These are phyloP conservation scores for Byasa hedistus DNA, from an alignment of 2,888 invertebrate species.

Conservation along the genomic window DNA sequence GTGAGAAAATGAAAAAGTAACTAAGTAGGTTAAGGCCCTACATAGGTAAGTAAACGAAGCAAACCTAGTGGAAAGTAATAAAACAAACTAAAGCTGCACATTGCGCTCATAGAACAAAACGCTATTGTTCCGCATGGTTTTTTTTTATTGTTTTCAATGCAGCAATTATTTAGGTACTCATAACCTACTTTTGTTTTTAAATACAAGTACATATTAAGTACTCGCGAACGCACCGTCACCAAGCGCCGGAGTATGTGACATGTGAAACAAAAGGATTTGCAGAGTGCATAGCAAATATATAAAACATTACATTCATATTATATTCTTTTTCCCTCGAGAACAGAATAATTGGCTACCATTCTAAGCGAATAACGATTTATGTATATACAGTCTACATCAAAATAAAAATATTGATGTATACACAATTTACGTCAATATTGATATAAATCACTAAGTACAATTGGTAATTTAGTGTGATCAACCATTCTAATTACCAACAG, in stretches of 20 bases:
- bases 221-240: background rate
- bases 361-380: too few relatives aligned
- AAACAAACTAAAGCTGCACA: constrained; percentile 10
- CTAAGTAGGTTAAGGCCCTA: constrained; percentile 1
- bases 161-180: constrained; percentile 29
- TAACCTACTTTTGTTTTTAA: constrained; percentile 25
- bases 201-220: constrained; percentile 14
- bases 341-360: too few relatives aligned
- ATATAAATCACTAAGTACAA: background rate
- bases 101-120: constrained; percentile 22
- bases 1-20: background rate
- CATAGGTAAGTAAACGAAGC: background rate
- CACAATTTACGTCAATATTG: too few relatives aligned
- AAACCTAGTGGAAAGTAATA: constrained; percentile 22
- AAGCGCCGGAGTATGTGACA: background rate
- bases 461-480: background rate
- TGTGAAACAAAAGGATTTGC: background rate
- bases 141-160: constrained; percentile 19
- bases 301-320: background rate
- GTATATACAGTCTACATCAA: too few relatives aligned
- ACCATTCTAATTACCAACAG: background rate
- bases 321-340: background rate
- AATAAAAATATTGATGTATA: too few relatives aligned
- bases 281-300: background rate
- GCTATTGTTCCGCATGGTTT: constrained; percentile 17